phyloP scores from a whole-genome alignment of 2,113 vertebrate species.

The Micronycteris hirsuta region DNA sequence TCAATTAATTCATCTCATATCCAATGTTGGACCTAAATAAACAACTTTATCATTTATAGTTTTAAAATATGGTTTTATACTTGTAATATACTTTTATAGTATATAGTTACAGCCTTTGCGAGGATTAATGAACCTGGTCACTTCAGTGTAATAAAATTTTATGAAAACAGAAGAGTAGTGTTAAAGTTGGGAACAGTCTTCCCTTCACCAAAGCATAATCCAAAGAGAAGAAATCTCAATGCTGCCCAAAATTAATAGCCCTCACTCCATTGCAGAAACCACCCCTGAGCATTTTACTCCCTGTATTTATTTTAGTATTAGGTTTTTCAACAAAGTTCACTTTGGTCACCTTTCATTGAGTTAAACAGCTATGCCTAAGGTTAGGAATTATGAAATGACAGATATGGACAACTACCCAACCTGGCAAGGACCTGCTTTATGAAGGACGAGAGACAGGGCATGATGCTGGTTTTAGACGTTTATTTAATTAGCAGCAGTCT shows the following conservation, averaged over 20 bases:
- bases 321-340: constrained; percentile 64
- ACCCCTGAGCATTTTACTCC: constrained; percentile 19
- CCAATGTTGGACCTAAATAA: not conserved
- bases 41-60: not conserved
- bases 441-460: constrained; percentile 50
- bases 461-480: constrained; percentile 53
- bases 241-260: constrained; percentile 30
- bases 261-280: constrained; percentile 41
- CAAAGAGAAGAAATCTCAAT: not conserved
- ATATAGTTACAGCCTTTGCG: not conserved
- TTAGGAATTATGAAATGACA: constrained; percentile 71
- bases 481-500: constrained; percentile 71
- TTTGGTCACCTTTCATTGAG: constrained; percentile 68
- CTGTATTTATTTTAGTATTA: constrained; percentile 59
- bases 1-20: not conserved
- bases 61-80: not conserved
- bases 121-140: not conserved
- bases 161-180: not conserved
- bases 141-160: not conserved
- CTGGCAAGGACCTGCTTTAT: constrained; percentile 59
- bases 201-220: not conserved
- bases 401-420: constrained; percentile 46
- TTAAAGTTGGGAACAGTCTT: not conserved
- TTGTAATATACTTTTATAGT: not conserved
- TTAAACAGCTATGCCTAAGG: constrained; percentile 70